Base-by-base conservation (phyloP, 2,888 invertebrate species). In the Dolichomitus sp. region DNA sequence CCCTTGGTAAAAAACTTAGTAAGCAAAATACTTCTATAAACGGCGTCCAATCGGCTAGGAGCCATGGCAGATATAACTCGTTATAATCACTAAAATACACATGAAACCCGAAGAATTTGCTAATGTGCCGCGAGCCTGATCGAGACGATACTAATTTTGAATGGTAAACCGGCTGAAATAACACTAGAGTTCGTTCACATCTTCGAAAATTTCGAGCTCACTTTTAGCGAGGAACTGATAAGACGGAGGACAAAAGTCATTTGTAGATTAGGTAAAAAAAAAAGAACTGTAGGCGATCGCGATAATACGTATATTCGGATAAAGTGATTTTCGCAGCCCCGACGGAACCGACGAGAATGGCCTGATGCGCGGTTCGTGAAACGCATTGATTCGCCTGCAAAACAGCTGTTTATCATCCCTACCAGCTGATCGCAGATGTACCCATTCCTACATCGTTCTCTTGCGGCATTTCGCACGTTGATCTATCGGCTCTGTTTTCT, bases 1-100 rank as follows among this genome's bases (percentile, higher is more conserved):
- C 99, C 99, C 95, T 98, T 98, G 1, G 97, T 98, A 92, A 99
- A 99, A 94, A 99, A 98, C 94, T 97, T 97, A 1, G 98, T 97
- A 78, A 98, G 94, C 77, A 99, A 95, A 91, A 99, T 95, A 92
- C 97, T 97, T 87, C 99, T 95, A 93, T 98, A 99, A 72, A 98
- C 95, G 82, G 96, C 96, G 93, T 98, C 98, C 89, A 98, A 90
- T 85, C 94, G 91, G 79, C 93, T 93, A 0, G 90, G 93, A 27
- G 93, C 90, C 93, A 93, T 93, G 37, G 27, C 69, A 33, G 27
- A 61, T 48, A 45, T 33, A 5, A 23, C 4, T 30, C 4, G n/a
- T 40, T 7, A 4, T 81, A 42, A 17, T 78, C 40, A 65, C 33
- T 14, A 69, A 70, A 74, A 57, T 17, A 30, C 68, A 61, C 72